Evolutionary conservation across 53 echinoderm and acorn worm species (phyloP), one percentile per base, ranked within the genome.

Genomic region (Holothuria scabra): DNA sequence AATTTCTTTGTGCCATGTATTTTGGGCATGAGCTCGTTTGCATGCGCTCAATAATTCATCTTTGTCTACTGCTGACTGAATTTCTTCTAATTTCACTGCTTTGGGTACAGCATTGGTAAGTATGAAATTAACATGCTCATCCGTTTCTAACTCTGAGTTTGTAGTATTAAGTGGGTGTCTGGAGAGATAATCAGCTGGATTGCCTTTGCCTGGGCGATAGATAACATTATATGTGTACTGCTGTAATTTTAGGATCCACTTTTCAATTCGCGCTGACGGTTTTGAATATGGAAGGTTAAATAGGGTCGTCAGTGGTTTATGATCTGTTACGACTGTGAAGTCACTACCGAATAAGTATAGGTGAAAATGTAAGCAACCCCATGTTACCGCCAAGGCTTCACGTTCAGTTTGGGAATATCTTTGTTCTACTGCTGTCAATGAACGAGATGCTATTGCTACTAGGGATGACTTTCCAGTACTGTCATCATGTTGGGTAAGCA

Each of bases 321-420:
- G 89, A 33, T 89, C 70, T 23, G 67, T 89, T 56, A 89, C 23
- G 14, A 66, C 85, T 38, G 84, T 37, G 71, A 80, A 89, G 3
- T 22, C 5, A 65, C 85, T 63, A 32, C 89, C 89, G 67, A 66
- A 84, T 23, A 78, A 44, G 26, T 85, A 89, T n/a, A 83, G 28
- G 24, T 85, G 86, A 76, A 83, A 86, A 28, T 72, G 90, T 26
- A 81, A 44, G 24, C 86, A 57, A 56, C 65, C 86, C 83, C 83
- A 90, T n/a, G 83, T 82, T 22, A 74, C 75, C 7, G 80, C 82
- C 21, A 90, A 78, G 9, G 86, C 84, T 84, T 84, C 79, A 18
- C 84, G 55, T 48, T 88, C 89, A 16, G 74, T 88, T 88, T 88
- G 84, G 38, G 80, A 79, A 63, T 88, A 84, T 38, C 84, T 84